Conservation (phyloP, 2,113 vertebrate genomes). For the Apteryx owenii region DNA sequence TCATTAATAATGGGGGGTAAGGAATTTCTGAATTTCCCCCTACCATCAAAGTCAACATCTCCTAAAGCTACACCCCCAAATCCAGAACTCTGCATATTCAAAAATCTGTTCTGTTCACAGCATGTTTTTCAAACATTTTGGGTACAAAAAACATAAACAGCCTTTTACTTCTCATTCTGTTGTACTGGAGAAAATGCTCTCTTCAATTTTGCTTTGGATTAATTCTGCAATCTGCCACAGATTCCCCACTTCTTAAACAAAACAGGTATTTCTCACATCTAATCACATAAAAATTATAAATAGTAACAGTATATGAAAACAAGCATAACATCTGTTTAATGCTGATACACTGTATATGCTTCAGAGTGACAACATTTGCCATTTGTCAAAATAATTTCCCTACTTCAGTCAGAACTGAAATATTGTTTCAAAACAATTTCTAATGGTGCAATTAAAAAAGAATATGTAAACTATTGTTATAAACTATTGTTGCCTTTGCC, state of each 20-base stretch:
- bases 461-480: not conserved
- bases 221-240: not conserved
- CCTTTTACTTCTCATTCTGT: not conserved
- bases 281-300: not conserved
- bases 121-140: not conserved
- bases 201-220: not conserved
- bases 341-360: not conserved
- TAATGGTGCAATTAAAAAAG: not conserved
- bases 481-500: not conserved
- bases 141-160: not conserved
- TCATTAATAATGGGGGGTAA: not conserved
- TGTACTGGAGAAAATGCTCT: not conserved
- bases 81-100: not conserved
- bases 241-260: not conserved
- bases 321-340: not conserved
- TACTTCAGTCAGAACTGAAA: not conserved
- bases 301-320: not conserved
- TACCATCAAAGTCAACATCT: not conserved
- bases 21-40: not conserved
- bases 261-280: not conserved
- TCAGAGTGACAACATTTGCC: not conserved
- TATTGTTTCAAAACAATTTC: not conserved
- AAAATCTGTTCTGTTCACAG: not conserved
- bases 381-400: not conserved
- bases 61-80: not conserved